phyloP scores from a whole-genome alignment of 2,113 vertebrate species.

The Macaca nemestrina region DNA sequence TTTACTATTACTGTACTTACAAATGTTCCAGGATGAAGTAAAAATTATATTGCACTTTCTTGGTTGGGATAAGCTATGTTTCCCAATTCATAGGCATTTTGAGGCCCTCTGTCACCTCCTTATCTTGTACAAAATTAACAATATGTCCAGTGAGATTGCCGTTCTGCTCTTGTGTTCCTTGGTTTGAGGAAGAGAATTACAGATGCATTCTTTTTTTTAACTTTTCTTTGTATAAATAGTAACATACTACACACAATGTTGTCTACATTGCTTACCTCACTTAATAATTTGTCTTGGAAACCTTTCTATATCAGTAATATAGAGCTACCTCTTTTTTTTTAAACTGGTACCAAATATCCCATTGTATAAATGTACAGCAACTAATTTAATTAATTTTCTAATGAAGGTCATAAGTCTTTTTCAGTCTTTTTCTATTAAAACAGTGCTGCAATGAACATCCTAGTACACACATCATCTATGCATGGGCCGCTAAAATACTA shows the following conservation, averaged over 20 bases:
- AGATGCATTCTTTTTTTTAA: neutral
- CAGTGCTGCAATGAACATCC: neutral
- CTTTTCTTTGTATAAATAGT: neutral
- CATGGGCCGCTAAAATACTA: neutral
- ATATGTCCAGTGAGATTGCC: neutral
- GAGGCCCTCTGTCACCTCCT: neutral
- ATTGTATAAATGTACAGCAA: neutral
- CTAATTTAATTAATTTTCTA: conserved; percentile 14
- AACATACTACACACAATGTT: neutral
- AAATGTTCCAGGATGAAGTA: neutral
- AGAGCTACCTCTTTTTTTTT: neutral
- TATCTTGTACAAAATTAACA: neutral
- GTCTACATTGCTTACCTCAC: neutral
- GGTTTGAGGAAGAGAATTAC: neutral
- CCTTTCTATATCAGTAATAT: neutral
- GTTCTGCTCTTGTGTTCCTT: neutral
- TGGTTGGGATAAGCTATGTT: neutral
- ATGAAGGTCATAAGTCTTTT: neutral
- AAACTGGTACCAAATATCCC: neutral
- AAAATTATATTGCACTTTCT: conserved; percentile 12
- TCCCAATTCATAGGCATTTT: neutral
- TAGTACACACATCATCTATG: neutral
- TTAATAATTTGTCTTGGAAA: conserved; percentile 24
- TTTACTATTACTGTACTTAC: neutral
- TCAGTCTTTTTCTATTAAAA: neutral